Conservation (phyloP, 2,888 invertebrate species). For the Nymphalis urticae region DNA sequence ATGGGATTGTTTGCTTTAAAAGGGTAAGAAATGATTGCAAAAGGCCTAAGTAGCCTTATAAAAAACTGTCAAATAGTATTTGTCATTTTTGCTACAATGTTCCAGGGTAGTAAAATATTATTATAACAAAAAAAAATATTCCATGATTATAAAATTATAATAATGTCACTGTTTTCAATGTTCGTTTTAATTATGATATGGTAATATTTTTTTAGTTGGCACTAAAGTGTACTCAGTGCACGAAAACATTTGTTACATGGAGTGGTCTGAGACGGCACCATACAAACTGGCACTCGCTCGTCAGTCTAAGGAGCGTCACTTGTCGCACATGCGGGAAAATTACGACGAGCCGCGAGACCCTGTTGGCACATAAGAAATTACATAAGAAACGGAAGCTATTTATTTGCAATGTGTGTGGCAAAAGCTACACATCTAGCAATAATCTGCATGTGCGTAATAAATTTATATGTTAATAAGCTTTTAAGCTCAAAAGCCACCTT, state of each 20-base stretch:
- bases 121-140: too few relatives aligned
- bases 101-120: too few relatives aligned
- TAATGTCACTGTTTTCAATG: background rate
- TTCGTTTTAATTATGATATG: background rate
- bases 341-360: constrained; percentile 58
- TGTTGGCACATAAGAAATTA: constrained; percentile 59
- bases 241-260: constrained; percentile 67
- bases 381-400: constrained; percentile 55
- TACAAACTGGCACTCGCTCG: constrained; percentile 57
- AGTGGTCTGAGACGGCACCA: constrained; percentile 64
- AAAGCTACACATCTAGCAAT: constrained; percentile 55
- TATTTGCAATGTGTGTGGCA: constrained; percentile 72
- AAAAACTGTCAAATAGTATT: too few relatives aligned
- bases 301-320: constrained; percentile 54
- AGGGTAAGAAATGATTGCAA: too few relatives aligned
- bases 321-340: constrained; percentile 68
- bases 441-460: constrained; percentile 42
- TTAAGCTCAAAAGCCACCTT: too few relatives aligned
- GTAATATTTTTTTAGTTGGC: constrained; percentile 26
- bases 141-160: too few relatives aligned
- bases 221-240: constrained; percentile 61
- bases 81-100: too few relatives aligned
- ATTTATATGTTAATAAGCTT: constrained; percentile 27
- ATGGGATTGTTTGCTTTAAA: too few relatives aligned
- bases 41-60: too few relatives aligned